Evolutionary conservation across 2,888 invertebrate species (phyloP).

Genomic region (Tachina fera): DNA sequence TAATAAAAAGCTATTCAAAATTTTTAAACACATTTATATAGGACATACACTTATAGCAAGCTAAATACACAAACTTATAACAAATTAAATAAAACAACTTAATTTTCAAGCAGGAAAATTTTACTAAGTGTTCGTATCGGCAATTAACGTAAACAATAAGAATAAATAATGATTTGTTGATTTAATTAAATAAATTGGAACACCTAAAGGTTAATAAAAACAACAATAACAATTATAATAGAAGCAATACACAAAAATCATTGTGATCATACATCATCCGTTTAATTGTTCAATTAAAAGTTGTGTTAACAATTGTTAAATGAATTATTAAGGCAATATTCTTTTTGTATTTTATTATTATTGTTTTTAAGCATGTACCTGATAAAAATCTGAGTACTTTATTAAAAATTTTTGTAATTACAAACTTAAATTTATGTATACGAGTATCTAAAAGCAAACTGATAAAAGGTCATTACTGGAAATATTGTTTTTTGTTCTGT

Average conservation of each 20-base stretch:
- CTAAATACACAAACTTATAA: constrained; percentile 27
- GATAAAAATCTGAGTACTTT: constrained; percentile 4
- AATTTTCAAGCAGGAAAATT: constrained; percentile 24
- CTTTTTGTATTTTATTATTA: not conserved
- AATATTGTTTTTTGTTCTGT: not conserved
- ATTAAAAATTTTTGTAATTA: not conserved
- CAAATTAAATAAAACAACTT: constrained; percentile 49
- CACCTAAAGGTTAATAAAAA: constrained; percentile 59
- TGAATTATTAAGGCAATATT: constrained; percentile 14
- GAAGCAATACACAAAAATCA: constrained; percentile 29
- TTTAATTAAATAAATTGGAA: constrained; percentile 56
- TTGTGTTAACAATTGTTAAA: constrained; percentile 28
- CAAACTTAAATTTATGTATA: not conserved
- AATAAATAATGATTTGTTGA: constrained; percentile 52
- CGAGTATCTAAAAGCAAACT: not conserved
- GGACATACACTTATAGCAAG: constrained; percentile 7
- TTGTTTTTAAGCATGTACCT: not conserved
- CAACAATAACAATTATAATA: constrained; percentile 24
- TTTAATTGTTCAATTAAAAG: constrained; percentile 46
- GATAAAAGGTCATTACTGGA: not conserved
- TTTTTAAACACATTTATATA: not conserved
- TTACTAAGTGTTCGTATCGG: not conserved
- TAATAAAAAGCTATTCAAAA: not conserved
- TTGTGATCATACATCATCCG: constrained; percentile 36
- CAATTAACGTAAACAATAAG: constrained; percentile 10